Conservation (phyloP, 2,888 invertebrate genomes). For the Pachliopta kotzebuea region DNA sequence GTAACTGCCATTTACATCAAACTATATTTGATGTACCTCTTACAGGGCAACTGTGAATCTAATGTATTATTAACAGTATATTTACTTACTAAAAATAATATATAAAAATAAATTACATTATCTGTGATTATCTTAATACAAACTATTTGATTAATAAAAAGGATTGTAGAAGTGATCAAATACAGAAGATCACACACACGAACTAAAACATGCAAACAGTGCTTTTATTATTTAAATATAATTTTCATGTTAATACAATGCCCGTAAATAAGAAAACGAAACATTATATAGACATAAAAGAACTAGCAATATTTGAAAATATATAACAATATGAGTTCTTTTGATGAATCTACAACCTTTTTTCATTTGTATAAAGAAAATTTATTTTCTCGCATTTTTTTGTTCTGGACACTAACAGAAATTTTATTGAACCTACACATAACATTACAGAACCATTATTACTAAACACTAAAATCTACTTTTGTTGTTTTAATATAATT, state of each 20-base stretch:
- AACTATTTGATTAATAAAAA: too few relatives aligned
- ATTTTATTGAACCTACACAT: slow-evolving; percentile 40
- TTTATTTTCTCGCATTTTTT: slow-evolving; percentile 2
- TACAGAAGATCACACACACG: slow-evolving; percentile 32
- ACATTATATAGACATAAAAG: slow-evolving; percentile 28
- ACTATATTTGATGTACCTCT: slow-evolving; percentile 44
- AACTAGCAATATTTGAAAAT: slow-evolving; percentile 35
- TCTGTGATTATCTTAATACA: too few relatives aligned
- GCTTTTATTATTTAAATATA: slow-evolving; percentile 13
- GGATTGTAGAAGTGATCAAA: background rate
- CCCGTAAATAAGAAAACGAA: background rate
- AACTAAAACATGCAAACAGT: slow-evolving; percentile 24
- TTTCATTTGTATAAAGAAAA: slow-evolving; percentile 14
- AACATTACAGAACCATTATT: slow-evolving; percentile 31
- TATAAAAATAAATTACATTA: too few relatives aligned
- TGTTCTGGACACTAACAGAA: background rate
- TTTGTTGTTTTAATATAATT: slow-evolving; percentile 52
- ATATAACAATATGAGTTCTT: slow-evolving; percentile 39
- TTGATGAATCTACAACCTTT: slow-evolving; percentile 55
- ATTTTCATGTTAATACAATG: slow-evolving; percentile 29
- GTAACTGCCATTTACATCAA: slow-evolving; percentile 66
- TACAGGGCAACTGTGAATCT: slow-evolving; percentile 74
- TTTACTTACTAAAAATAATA: background rate
- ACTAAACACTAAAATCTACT: slow-evolving; percentile 43
- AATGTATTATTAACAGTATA: slow-evolving; percentile 12